A percentile compares a stretch with the other conserved stretches of the same genome.
Evolutionary conservation across 2,888 invertebrate genomes (phyloP).

Genomic region (Nasonia oneida): DNA sequence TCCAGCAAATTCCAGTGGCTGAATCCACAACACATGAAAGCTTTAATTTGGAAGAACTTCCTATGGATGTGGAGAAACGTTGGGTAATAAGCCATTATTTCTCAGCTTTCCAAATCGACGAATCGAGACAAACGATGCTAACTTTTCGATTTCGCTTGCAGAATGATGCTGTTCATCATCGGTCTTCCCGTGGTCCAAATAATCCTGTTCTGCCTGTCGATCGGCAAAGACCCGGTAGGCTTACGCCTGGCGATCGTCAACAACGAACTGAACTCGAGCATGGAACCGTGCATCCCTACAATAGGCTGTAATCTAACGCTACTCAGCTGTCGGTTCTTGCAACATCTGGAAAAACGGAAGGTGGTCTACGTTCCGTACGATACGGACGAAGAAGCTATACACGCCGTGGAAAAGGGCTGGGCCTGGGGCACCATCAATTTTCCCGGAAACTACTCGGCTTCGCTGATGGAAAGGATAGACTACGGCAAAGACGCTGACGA

Average conservation of each 20-base stretch:
- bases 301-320: slow-evolving; percentile 83
- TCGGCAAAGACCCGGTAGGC: slow-evolving; percentile 91
- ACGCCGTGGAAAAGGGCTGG: slow-evolving; percentile 85
- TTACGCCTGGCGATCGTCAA: slow-evolving; percentile 90
- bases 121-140: not conserved
- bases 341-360: slow-evolving; percentile 85
- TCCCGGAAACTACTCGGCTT: slow-evolving; percentile 87
- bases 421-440: slow-evolving; percentile 90
- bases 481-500: slow-evolving; percentile 82
- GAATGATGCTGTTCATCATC: slow-evolving; percentile 91
- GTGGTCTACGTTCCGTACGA: slow-evolving; percentile 84
- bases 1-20: slow-evolving; percentile 81
- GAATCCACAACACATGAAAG: slow-evolving; percentile 87
- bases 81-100: slow-evolving; percentile 81
- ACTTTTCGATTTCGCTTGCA: slow-evolving; percentile 74
- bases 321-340: slow-evolving; percentile 89
- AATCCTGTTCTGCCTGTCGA: slow-evolving; percentile 91
- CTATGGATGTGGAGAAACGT: slow-evolving; percentile 92
- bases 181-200: slow-evolving; percentile 93
- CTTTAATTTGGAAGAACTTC: slow-evolving; percentile 93
- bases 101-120: too few relatives aligned
- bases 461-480: slow-evolving; percentile 83
- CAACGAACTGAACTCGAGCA: slow-evolving; percentile 83
- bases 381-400: slow-evolving; percentile 83
- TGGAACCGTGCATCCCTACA: slow-evolving; percentile 72